These are phyloP conservation scores for Falco peregrinus DNA, from an alignment of 2,797 vertebrate species.

Conservation along the genomic window DNA sequence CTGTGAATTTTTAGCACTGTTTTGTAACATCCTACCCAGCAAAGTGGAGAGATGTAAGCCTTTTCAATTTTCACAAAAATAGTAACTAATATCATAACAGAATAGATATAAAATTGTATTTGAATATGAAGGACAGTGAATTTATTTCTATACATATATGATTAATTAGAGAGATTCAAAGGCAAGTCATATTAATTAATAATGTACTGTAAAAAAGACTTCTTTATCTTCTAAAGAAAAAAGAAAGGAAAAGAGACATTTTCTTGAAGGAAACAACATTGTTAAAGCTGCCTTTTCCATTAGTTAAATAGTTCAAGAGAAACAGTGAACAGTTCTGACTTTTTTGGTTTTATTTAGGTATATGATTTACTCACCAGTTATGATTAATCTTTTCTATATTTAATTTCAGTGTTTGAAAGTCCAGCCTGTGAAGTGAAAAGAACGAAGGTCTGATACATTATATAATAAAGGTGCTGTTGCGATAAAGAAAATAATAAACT, in stretches of 20 bases:
- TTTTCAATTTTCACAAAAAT: not conserved
- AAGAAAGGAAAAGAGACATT: not conserved
- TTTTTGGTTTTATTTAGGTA: not conserved
- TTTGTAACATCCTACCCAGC: not conserved
- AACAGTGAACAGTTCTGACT: not conserved
- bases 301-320: not conserved
- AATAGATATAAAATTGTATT: not conserved
- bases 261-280: rapidly evolving
- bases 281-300: not conserved
- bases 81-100: not conserved
- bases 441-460: not conserved
- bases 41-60: rapidly evolving
- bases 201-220: not conserved
- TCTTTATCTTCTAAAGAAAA: not conserved
- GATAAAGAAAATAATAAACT: not conserved
- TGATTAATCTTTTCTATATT: not conserved
- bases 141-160: not conserved
- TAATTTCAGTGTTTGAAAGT: not conserved
- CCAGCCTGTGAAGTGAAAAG: not conserved
- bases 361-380: not conserved
- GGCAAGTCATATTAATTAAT: not conserved
- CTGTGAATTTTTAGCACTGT: not conserved
- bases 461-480: not conserved
- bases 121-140: not conserved
- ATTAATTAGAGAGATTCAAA: not conserved